These are phyloP conservation scores for Kryptolebias ocellatus DNA, from an alignment of 2,797 vertebrate genomes.

Conservation along the genomic window DNA sequence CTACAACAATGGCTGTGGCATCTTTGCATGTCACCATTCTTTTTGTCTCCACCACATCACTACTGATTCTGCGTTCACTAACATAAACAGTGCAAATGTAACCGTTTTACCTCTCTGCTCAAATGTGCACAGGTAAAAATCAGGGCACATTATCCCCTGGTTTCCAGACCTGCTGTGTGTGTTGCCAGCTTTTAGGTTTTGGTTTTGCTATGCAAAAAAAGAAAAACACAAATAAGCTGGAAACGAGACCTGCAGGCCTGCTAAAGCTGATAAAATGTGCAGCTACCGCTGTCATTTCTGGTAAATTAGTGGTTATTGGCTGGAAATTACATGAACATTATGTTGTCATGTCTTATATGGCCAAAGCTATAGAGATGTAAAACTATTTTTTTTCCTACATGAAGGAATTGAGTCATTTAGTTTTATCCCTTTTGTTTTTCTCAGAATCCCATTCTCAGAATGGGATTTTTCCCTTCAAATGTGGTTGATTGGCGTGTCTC, in stretches of 20 bases:
- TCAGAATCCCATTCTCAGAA: not conserved
- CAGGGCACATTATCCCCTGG: too few relatives aligned
- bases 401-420: not conserved
- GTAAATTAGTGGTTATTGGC: not conserved
- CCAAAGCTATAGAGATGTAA: not conserved
- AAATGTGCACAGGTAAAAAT: too few relatives aligned
- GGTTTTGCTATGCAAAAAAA: too few relatives aligned
- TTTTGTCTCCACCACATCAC: too few relatives aligned
- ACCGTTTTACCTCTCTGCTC: too few relatives aligned
- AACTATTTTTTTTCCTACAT: not conserved
- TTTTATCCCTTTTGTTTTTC: not conserved
- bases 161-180: too few relatives aligned
- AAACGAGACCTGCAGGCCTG: not conserved
- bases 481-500: conserved; percentile 6
- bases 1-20: too few relatives aligned
- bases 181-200: too few relatives aligned
- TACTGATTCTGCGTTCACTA: too few relatives aligned
- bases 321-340: not conserved
- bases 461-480: not conserved
- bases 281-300: not conserved
- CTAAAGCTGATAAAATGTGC: not conserved
- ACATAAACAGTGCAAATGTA: too few relatives aligned
- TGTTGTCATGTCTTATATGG: not conserved
- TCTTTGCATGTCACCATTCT: too few relatives aligned
- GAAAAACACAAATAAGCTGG: too few relatives aligned